A percentile compares a stretch with the other conserved stretches of the same genome.
Evolutionary conservation across 2,888 invertebrate species (phyloP).

Genomic region (Rotaria macrura): DNA sequence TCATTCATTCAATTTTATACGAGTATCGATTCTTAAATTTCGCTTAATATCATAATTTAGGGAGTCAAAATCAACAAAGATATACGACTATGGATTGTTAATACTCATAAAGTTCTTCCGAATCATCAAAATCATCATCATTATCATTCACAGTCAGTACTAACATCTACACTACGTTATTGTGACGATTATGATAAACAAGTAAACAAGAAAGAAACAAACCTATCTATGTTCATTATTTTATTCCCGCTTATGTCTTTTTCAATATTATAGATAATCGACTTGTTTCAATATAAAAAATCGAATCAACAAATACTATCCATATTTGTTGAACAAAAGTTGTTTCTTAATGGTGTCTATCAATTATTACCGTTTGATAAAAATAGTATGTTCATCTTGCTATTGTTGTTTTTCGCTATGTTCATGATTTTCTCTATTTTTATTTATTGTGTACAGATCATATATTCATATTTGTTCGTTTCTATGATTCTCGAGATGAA

Average conservation of each 20-base stretch:
- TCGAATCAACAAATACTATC: not conserved
- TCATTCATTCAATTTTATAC: too few relatives aligned
- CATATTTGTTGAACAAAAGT: not conserved
- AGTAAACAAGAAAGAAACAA: too few relatives aligned
- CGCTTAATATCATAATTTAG: not conserved
- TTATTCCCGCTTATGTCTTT: too few relatives aligned
- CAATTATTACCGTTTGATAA: not conserved
- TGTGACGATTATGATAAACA: slow-evolving; percentile 6
- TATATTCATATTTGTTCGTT: not conserved
- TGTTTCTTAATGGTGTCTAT: not conserved
- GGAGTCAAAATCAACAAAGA: not conserved
- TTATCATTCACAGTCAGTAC: not conserved
- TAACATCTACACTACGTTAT: not conserved
- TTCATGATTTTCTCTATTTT: too few relatives aligned
- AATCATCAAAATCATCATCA: not conserved
- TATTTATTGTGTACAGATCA: not conserved
- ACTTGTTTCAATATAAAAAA: not conserved
- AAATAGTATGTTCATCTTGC: not conserved
- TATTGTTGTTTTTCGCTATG: too few relatives aligned
- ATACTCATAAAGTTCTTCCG: not conserved
- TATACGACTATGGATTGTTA: not conserved
- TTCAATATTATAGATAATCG: not conserved
- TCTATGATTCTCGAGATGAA: not conserved
- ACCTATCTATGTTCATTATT: too few relatives aligned
- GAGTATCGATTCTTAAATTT: not conserved